These are phyloP conservation scores for Cebidichthys violaceus DNA, from an alignment of 2,113 vertebrate species.

Conservation along the genomic window DNA sequence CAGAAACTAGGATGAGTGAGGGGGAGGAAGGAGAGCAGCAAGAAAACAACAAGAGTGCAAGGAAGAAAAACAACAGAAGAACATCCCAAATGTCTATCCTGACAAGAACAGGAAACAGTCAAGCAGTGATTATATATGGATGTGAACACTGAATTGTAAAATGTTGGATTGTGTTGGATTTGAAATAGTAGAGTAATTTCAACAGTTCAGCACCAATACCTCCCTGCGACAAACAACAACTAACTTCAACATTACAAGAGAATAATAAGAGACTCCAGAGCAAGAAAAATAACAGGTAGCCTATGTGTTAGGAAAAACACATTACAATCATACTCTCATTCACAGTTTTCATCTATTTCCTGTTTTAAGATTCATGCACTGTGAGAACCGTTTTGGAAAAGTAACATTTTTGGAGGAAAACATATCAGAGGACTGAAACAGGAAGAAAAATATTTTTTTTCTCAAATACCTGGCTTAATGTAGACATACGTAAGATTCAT, in stretches of 20 bases:
- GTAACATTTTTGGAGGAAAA: neutral
- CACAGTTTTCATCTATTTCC: too few relatives aligned
- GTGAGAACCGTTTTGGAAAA: neutral
- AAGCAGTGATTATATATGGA: neutral
- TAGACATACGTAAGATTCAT: neutral
- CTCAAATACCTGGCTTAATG: neutral
- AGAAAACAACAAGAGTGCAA: slow-evolving; percentile 20
- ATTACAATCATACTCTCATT: too few relatives aligned
- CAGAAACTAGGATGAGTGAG: neutral
- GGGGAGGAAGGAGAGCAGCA: neutral
- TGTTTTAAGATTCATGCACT: neutral
- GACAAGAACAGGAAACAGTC: neutral
- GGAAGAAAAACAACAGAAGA: neutral
- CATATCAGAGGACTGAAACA: neutral
- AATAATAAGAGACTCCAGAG: neutral
- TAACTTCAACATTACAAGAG: neutral
- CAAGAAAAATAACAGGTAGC: neutral
- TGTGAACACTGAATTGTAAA: neutral
- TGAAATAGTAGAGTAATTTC: neutral
- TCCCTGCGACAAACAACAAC: slow-evolving; percentile 2
- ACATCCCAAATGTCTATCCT: neutral
- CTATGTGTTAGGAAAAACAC: neutral
- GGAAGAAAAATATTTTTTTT: neutral
- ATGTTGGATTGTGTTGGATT: neutral
- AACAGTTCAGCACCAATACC: neutral